Percentiles rank a stretch among this genome's conserved stretches.
Evolutionary conservation across 2,888 invertebrate genomes (phyloP).

Genomic region (Nymphalis c-album): DNA sequence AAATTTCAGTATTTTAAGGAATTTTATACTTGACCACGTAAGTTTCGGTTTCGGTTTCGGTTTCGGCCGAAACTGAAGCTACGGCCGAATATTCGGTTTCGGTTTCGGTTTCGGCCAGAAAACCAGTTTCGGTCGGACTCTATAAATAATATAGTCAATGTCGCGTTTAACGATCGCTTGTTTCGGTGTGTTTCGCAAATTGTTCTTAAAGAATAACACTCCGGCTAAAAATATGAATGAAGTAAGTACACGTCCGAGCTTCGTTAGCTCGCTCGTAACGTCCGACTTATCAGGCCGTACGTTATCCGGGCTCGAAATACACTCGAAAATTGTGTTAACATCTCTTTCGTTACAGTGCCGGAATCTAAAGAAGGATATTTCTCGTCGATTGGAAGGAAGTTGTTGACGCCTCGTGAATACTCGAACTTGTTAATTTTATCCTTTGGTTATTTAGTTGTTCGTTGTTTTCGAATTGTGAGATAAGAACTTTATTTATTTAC

Average conservation of each 20-base stretch:
- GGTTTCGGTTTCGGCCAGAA: no score
- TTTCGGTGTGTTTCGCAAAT: no score
- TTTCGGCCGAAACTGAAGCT: no score
- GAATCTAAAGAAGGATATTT: constrained; percentile 17
- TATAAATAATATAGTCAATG: no score
- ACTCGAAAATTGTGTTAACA: constrained; percentile 29
- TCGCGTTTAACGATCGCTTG: no score
- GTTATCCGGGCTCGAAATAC: constrained; percentile 18
- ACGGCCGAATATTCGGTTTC: no score
- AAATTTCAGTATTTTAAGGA: no score
- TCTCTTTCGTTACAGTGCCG: constrained; percentile 14
- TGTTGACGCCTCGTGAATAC: constrained; percentile 9
- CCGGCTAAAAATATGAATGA: constrained; percentile 12
- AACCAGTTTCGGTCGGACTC: no score
- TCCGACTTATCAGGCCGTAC: constrained; percentile 14
- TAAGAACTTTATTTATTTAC: background rate
- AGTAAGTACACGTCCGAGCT: constrained; percentile 10
- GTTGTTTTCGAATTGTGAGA: background rate
- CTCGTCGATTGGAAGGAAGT: constrained; percentile 1
- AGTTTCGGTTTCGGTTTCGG: no score
- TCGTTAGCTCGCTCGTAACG: constrained; percentile 17
- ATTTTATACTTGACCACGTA: no score
- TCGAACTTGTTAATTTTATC: constrained; percentile 5
- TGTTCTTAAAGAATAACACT: background rate
- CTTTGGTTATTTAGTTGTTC: constrained; percentile 1